Evolutionary conservation across 1,140 invertebrate genomes (phyloP).

Genomic region (Drosophila subpulchrella): DNA sequence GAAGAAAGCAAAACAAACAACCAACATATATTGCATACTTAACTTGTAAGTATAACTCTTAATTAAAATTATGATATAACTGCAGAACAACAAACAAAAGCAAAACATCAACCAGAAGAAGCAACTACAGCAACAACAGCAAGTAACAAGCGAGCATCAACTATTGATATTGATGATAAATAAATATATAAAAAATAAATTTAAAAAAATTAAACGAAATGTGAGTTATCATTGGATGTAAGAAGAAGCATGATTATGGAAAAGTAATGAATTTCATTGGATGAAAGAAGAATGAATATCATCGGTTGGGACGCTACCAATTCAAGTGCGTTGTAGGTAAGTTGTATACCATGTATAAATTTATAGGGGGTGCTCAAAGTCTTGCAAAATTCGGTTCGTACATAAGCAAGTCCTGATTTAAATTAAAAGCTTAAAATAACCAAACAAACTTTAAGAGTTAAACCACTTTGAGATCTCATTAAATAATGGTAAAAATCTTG

Average conservation of each 20-base stretch:
- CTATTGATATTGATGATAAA: slow-evolving; percentile 70
- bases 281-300: too few relatives aligned
- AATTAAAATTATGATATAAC: slow-evolving; percentile 66
- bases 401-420: too few relatives aligned
- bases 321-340: too few relatives aligned
- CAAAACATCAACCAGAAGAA: slow-evolving; percentile 67
- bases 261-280: too few relatives aligned
- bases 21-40: slow-evolving; percentile 65
- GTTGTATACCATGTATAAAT: too few relatives aligned
- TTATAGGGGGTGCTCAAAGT: too few relatives aligned
- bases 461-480: too few relatives aligned
- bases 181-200: slow-evolving; percentile 70
- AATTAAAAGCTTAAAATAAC: too few relatives aligned
- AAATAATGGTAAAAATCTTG: too few relatives aligned
- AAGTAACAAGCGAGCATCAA: slow-evolving; percentile 66
- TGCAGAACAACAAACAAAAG: slow-evolving; percentile 51
- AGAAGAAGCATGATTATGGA: not conserved
- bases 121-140: slow-evolving; percentile 70
- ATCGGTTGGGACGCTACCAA: too few relatives aligned
- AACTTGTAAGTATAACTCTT: slow-evolving; percentile 79
- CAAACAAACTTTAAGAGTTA: too few relatives aligned
- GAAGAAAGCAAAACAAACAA: slow-evolving; percentile 34
- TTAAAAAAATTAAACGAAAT: slow-evolving; percentile 71
- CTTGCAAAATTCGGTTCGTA: too few relatives aligned
- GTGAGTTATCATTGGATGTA: slow-evolving; percentile 4